Evolutionary conservation across 2,797 vertebrate species (phyloP), one percentile per base, ranked within the genome.

Genomic region (Sebastes vulpes): DNA sequence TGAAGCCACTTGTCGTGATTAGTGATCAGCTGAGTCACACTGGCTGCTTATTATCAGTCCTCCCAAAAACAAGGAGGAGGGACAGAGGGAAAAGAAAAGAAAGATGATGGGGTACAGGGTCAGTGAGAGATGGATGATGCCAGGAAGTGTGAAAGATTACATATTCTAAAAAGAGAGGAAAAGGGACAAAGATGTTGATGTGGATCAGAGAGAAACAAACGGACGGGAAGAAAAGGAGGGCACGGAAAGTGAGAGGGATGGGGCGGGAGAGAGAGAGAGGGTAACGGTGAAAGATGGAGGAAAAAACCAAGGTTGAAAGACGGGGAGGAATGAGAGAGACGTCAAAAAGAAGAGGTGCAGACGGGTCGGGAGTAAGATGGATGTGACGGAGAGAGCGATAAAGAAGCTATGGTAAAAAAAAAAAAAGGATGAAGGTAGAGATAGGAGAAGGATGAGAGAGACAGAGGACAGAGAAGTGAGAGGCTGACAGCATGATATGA

Each of bases 301-400:
- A 91, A 90, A 84, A 93, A 83, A 91, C 79, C 89, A 85, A 87
- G 90, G 89, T 75, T 94, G 91, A 94, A 93, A 93, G 93, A 93
- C 80, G 7, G 83, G 78, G 83, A 90, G 88, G 84, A 90, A 92
- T 89, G 91, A 95, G 92, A 94, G 90, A 95, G 93, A 94, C 78
- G 90, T 95, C 93, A 94, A 85, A 92, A 92, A 91, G 90, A 90
- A 93, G 91, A 93, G 91, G 88, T 89, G 90, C 83, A 88, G 91
- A 94, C 79, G 77, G 73, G 82, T 74, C 21, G 35, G 65, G 93
- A 94, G 91, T 92, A 93, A 95, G 94, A 94, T 92, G 88, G 92
- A 95, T 94, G 92, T 84, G 90, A 90, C 46, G 50, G 82, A 74
- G 83, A 56, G 85, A 87, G 79, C 81, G 93, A 94, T 92, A 92